Evolutionary conservation across 2,113 vertebrate genomes (phyloP).

Genomic region (Setophaga coronata): DNA sequence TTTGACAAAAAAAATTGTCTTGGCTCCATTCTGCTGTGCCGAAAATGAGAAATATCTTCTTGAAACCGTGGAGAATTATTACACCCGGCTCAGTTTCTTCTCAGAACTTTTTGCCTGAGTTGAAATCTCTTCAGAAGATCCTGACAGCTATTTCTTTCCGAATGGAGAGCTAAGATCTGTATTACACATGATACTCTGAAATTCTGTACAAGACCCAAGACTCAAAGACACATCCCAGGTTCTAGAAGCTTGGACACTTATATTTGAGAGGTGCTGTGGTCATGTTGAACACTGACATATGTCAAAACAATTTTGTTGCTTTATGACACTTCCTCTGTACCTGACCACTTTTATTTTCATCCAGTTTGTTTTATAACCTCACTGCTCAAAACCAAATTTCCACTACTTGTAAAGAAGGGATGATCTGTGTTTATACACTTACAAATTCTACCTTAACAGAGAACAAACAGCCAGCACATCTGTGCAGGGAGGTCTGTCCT

Average conservation of each 20-base stretch:
- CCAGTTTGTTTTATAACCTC: background rate
- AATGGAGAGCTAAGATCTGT: background rate
- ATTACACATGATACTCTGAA: background rate
- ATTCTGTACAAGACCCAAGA: background rate
- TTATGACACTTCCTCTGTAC: background rate
- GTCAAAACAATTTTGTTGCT: background rate
- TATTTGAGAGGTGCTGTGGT: background rate
- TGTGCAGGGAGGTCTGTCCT: slow-evolving; percentile 43
- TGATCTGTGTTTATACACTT: background rate
- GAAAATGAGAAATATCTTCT: background rate
- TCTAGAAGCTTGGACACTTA: background rate
- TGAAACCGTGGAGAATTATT: background rate
- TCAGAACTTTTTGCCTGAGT: background rate
- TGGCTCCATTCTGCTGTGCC: background rate
- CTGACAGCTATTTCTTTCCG: background rate
- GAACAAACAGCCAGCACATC: background rate
- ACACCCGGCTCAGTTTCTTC: background rate
- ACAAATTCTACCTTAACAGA: background rate
- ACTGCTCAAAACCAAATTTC: background rate
- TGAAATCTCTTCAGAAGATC: background rate
- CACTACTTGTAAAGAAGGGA: background rate
- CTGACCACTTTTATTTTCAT: background rate
- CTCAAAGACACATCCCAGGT: background rate
- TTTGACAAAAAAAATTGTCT: background rate
- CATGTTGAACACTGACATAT: background rate